Base-by-base conservation (phyloP, 2,888 invertebrate genomes). In the Hydraecia micacea region DNA sequence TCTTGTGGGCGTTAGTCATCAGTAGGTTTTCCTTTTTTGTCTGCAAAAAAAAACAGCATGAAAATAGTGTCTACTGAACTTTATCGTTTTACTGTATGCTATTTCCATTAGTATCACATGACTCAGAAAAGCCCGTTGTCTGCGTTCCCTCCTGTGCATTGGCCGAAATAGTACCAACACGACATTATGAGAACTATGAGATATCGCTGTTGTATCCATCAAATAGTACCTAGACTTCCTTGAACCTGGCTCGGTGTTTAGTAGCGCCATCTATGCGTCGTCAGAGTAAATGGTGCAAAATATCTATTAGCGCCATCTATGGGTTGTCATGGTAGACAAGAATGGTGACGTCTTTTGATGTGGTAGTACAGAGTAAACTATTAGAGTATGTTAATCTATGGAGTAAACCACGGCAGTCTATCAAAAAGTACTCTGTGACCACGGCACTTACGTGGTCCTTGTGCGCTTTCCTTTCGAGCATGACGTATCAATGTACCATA, bases 1-100 rank as follows among this genome's bases (percentile, higher is more conserved):
- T 32, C n/a, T 21, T 55, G n/a, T n/a, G 8, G 2, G 32, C 39
- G n/a, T 76, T 49, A 77, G 58, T 83, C 83, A 83, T 25, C 65
- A 75, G 49, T 15, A 3, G 13, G 15, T 18, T 73, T 18, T 76
- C 62, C 63, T 65, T 83, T 78, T 82, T 66, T 58, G 77, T 77
- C 39, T 77, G 55, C 49, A 1, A 39, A 82, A 82, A 77, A 66
- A 77, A 83, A 52, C 83, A 25, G 46, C 25, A 21, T 63, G 52
- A 55, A 46, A 77, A 77, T 65, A 58, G 46, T 36, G 63, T 36
- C 78, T 75, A 28, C 28, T 36, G 36, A 63, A 75, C 63, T 46
- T 46, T 70, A n/a, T 28, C 46, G 52, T 62, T 78, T 55, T 36
- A 79, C 32, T 42, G 18, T 36, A 21, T 32, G 83, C 42, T 82